phyloP scores from a whole-genome alignment of 2,797 vertebrate species.

The Alcedo atthis region DNA sequence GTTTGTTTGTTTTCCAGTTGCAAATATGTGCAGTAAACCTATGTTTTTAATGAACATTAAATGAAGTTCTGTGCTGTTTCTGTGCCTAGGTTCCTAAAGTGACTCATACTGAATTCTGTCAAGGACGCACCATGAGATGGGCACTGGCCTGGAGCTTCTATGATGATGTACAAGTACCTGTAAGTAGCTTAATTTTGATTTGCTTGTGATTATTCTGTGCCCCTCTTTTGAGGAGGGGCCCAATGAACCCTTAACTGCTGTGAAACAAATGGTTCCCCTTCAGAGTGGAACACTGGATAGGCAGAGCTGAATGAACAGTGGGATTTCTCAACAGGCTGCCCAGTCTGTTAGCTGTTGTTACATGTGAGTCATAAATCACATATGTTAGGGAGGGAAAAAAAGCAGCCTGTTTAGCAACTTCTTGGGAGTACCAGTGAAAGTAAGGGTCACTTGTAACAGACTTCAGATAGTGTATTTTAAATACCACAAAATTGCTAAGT shows the following conservation, averaged over 20 bases:
- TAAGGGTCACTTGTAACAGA: background rate
- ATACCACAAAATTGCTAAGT: background rate
- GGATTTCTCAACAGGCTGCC: background rate
- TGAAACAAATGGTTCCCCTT: background rate
- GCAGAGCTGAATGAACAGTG: background rate
- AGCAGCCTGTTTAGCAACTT: background rate
- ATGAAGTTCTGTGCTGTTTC: background rate
- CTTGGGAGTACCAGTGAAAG: background rate
- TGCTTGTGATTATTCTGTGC: background rate
- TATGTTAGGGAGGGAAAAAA: background rate
- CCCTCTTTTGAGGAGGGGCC: background rate
- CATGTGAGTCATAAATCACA: background rate
- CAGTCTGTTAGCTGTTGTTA: background rate
- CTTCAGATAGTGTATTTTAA: background rate
- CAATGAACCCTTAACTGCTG: background rate
- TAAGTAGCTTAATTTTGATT: slow-evolving; percentile 76
- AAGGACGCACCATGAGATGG: slow-evolving; percentile 98
- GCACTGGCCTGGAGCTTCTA: slow-evolving; percentile 99
- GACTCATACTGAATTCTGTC: slow-evolving; percentile 96
- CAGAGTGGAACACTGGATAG: background rate
- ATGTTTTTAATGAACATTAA: background rate
- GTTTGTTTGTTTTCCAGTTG: too few species aligned
- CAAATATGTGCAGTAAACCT: background rate
- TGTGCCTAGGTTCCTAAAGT: slow-evolving; percentile 90
- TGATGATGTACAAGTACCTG: slow-evolving; percentile 92